Conservation (phyloP, 2,113 vertebrate genomes). For the Spea multiplicata region DNA sequence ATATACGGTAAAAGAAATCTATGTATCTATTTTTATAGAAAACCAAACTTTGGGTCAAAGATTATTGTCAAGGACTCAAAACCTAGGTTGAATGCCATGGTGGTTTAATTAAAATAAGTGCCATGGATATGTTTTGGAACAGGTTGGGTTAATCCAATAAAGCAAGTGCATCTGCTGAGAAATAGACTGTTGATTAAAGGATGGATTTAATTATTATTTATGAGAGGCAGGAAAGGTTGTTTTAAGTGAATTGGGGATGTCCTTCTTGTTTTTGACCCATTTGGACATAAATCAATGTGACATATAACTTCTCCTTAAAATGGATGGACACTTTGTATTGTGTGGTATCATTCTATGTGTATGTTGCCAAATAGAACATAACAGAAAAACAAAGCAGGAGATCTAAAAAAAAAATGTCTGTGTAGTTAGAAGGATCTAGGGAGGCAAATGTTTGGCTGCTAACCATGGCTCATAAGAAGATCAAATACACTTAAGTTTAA, state of each 20-base stretch:
- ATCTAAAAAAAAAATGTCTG: too few species aligned
- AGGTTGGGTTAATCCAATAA: not conserved
- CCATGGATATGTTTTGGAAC: not conserved
- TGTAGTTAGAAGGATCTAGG: too few species aligned
- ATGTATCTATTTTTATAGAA: too few species aligned
- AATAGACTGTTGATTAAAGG: not conserved
- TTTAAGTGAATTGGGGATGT: not conserved
- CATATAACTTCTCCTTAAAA: constrained; percentile 1
- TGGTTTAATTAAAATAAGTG: not conserved
- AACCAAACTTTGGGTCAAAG: too few species aligned
- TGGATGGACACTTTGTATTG: not conserved
- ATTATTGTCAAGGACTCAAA: too few species aligned
- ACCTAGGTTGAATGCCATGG: not conserved
- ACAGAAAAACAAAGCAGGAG: too few species aligned
- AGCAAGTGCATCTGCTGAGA: not conserved
- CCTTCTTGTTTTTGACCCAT: not conserved
- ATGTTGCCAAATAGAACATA: too few species aligned
- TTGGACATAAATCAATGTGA: not conserved
- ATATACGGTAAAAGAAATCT: too few species aligned
- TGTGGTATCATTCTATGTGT: not conserved
- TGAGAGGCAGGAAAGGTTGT: not conserved
- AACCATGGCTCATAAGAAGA: too few species aligned
- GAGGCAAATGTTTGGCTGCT: too few species aligned
- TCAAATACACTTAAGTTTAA: too few species aligned
- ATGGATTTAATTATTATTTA: not conserved